Conservation (phyloP, 2,113 vertebrate species). For the Nerophis lumbriciformis region DNA sequence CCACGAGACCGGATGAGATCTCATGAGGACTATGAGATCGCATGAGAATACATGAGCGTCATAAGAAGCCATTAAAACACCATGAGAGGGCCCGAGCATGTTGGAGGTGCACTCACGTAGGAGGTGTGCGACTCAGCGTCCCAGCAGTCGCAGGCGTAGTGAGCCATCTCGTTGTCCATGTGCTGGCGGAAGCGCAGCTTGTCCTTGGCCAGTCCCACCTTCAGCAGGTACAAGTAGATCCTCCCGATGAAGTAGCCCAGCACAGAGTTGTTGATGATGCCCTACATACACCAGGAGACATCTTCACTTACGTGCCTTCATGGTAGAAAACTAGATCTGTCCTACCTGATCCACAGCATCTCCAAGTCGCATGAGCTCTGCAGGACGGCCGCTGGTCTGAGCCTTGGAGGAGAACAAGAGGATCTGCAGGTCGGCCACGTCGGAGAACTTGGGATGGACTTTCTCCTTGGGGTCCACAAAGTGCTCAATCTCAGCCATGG, state of each 20-base stretch:
- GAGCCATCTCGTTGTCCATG: constrained; percentile 98
- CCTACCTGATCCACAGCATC: constrained; percentile 94
- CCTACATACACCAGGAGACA: constrained; percentile 57
- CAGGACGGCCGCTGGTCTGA: constrained; percentile 95
- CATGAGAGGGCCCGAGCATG: too few relatives aligned
- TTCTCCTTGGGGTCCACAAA: constrained; percentile 97
- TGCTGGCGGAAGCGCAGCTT: constrained; percentile 94
- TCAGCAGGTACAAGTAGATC: constrained; percentile 88
- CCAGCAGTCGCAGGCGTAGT: constrained; percentile 96
- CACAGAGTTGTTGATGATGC: constrained; percentile 91
- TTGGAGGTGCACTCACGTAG: constrained; percentile 70
- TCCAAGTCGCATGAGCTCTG: constrained; percentile 83
- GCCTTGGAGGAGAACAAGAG: constrained; percentile 90
- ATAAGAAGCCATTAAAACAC: too few relatives aligned
- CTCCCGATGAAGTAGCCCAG: constrained; percentile 92
- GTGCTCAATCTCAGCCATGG: constrained; percentile 99
- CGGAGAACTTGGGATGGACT: constrained; percentile 87
- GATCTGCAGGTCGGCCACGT: constrained; percentile 82
- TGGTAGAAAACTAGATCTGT: not conserved
- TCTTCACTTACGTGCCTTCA: too few relatives aligned
- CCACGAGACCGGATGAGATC: too few relatives aligned
- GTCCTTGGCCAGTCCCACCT: constrained; percentile 82
- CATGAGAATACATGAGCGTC: too few relatives aligned
- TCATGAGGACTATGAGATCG: too few relatives aligned
- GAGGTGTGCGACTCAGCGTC: constrained; percentile 91